These are phyloP conservation scores for Ammospiza nelsoni DNA, from an alignment of 2,113 vertebrate genomes.

Conservation along the genomic window DNA sequence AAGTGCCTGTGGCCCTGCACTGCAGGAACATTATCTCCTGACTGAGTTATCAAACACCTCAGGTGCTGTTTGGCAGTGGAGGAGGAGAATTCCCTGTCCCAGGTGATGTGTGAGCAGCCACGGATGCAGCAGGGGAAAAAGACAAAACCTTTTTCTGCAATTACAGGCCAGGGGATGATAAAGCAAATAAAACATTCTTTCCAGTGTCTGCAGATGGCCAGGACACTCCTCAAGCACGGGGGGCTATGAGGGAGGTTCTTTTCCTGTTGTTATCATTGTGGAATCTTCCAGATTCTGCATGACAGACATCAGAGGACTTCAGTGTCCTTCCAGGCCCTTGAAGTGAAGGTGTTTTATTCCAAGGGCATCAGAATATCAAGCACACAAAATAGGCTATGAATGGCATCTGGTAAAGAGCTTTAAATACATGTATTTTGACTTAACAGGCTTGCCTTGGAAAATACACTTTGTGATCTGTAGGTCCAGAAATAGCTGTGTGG, in stretches of 20 bases:
- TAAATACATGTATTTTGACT: background rate
- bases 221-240: rapidly evolving
- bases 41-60: background rate
- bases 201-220: background rate
- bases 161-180: background rate
- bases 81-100: background rate
- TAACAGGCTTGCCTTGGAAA: background rate
- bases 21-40: background rate
- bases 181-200: background rate
- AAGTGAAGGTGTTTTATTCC: background rate
- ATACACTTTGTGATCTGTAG: background rate
- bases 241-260: background rate
- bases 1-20: background rate
- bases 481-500: background rate
- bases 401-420: background rate
- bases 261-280: background rate
- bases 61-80: background rate
- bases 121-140: background rate
- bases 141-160: background rate
- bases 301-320: background rate
- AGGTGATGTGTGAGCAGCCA: background rate
- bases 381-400: background rate
- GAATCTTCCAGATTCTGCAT: background rate
- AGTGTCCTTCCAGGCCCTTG: background rate
- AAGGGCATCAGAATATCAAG: background rate